Evolutionary conservation across 2,888 invertebrate species (phyloP).

Genomic region (Invenusta paracnida): DNA sequence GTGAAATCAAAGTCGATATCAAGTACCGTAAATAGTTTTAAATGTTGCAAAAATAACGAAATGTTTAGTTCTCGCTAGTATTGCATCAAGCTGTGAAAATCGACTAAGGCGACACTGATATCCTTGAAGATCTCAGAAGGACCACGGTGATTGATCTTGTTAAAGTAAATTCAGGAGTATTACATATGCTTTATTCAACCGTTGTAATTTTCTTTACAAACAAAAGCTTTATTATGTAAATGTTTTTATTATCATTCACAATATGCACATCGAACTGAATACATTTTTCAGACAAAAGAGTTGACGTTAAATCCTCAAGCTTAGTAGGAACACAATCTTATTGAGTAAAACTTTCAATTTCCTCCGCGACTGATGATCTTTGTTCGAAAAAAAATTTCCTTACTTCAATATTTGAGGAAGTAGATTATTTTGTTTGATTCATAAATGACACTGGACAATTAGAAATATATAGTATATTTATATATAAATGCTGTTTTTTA

Average conservation of each 20-base stretch:
- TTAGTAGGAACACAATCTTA: not conserved
- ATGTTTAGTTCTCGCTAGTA: not conserved
- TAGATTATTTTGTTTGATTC: not conserved
- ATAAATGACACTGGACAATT: not conserved
- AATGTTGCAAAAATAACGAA: not conserved
- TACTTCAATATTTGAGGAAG: not conserved
- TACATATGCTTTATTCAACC: not conserved
- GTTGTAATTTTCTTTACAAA: not conserved
- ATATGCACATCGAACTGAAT: not conserved
- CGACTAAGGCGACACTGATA: too few relatives aligned
- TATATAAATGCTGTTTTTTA: too few relatives aligned
- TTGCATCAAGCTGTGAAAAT: too few relatives aligned
- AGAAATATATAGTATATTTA: too few relatives aligned
- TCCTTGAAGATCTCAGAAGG: not conserved
- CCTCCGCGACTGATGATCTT: not conserved
- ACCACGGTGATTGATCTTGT: not conserved
- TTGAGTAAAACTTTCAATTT: not conserved
- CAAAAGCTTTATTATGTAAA: not conserved
- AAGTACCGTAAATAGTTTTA: too few relatives aligned
- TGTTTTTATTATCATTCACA: not conserved
- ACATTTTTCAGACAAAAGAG: not conserved
- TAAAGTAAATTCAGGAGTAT: not conserved
- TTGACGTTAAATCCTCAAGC: not conserved
- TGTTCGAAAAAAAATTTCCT: not conserved
- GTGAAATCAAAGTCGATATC: too few relatives aligned